Percentiles rank a stretch among this genome's conserved stretches.
Conservation (phyloP, 2,113 vertebrate species). For the Zosterops hypoxanthus region DNA sequence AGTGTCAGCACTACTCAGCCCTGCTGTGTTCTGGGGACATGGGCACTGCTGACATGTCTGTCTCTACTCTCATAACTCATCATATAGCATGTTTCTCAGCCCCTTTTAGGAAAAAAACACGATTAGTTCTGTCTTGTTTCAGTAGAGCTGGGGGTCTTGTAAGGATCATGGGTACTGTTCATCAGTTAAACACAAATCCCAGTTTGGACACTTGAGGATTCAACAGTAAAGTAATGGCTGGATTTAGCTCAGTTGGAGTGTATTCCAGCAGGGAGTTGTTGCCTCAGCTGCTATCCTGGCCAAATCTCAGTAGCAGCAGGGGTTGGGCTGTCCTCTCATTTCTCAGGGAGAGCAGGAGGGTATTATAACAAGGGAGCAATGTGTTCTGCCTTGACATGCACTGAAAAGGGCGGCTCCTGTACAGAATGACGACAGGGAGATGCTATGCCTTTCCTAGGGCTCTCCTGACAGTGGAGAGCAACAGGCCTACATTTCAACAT, state of each 20-base stretch:
- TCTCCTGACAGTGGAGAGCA: not conserved
- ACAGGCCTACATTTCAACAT: not conserved
- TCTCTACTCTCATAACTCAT: not conserved
- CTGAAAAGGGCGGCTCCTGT: not conserved
- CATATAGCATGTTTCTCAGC: rapidly evolving
- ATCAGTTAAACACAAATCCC: not conserved
- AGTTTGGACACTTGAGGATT: not conserved
- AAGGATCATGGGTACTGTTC: not conserved
- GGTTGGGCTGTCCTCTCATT: not conserved
- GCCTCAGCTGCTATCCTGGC: not conserved
- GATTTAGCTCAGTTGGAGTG: not conserved
- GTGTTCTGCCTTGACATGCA: not conserved
- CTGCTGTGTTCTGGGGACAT: rapidly evolving
- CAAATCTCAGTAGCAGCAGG: not conserved
- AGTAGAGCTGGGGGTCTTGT: not conserved
- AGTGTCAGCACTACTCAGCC: not conserved
- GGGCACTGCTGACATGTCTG: not conserved
- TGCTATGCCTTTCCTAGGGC: not conserved
- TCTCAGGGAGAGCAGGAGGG: not conserved
- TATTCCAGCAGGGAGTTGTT: not conserved
- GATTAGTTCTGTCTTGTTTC: not conserved
- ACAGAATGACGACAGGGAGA: not conserved
- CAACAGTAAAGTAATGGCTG: not conserved
- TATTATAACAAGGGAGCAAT: not conserved
- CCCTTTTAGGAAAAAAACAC: not conserved